Percentiles rank a stretch among this genome's conserved stretches.
phyloP scores from a whole-genome alignment of 2,797 vertebrate species.

The Chelon labrosus region DNA sequence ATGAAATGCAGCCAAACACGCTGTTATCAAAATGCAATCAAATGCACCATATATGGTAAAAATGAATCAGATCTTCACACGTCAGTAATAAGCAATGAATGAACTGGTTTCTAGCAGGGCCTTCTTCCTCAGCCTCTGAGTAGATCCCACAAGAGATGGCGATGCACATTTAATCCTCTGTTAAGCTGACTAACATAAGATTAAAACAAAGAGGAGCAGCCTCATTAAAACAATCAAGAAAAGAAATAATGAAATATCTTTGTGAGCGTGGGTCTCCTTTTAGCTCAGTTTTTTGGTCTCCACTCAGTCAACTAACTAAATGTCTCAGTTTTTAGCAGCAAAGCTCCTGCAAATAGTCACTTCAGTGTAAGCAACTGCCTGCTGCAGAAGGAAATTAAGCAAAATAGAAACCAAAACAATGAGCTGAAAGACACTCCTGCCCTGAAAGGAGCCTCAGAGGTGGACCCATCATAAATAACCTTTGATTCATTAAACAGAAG shows the following conservation, averaged over 20 bases:
- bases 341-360: neutral
- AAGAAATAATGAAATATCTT: too few species aligned
- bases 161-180: too few species aligned
- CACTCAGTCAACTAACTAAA: neutral
- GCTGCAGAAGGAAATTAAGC: neutral
- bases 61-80: conserved; percentile 13
- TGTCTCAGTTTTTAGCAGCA: neutral
- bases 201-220: too few species aligned
- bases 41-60: conserved; percentile 2
- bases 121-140: neutral
- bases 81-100: conserved; percentile 17
- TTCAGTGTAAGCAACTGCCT: too few species aligned
- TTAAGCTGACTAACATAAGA: neutral
- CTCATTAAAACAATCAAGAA: too few species aligned
- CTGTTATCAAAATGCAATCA: conserved; percentile 59
- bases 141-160: neutral
- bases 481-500: conserved; percentile 1
- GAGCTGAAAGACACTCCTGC: neutral
- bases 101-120: conserved; percentile 1
- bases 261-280: neutral
- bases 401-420: neutral
- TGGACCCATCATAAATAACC: neutral
- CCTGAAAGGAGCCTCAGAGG: neutral
- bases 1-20: conserved; percentile 30
- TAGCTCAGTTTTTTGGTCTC: neutral